A percentile compares a stretch with the other conserved stretches of the same genome.
phyloP scores from a whole-genome alignment of 2,113 vertebrate genomes.

The Gulo gulo region DNA sequence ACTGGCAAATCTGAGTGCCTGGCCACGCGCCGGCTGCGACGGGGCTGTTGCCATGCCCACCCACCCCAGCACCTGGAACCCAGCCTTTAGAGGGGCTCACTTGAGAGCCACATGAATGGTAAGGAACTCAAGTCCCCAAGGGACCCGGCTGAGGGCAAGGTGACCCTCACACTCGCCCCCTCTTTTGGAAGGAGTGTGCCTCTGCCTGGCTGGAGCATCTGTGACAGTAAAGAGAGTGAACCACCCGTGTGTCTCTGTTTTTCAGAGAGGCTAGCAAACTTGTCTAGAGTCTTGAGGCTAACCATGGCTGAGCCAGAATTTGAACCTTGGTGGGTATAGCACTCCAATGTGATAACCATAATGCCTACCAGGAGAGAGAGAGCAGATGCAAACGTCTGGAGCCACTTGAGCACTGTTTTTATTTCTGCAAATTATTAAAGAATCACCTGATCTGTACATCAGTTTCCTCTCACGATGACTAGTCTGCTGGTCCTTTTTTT shows the following conservation, averaged over 20 bases:
- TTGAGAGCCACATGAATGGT: not conserved
- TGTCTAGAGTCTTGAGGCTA: not conserved
- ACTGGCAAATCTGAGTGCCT: conserved; percentile 58
- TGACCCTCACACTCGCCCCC: rapidly evolving
- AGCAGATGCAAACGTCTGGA: not conserved
- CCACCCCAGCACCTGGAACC: conserved; percentile 52
- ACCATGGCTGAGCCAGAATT: not conserved
- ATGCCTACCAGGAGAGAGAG: not conserved
- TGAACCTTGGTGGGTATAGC: rapidly evolving
- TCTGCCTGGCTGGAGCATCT: rapidly evolving
- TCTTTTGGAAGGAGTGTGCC: not conserved
- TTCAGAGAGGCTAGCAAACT: not conserved
- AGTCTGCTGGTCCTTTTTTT: no score
- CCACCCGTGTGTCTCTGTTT: rapidly evolving
- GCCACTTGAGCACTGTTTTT: not conserved
- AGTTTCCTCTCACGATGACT: not conserved
- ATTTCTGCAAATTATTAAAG: not conserved
- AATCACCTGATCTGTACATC: not conserved
- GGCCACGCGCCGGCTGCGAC: conserved; percentile 41
- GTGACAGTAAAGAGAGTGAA: not conserved
- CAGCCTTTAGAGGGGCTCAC: conserved; percentile 12
- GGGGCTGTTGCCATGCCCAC: conserved; percentile 64
- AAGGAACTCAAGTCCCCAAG: not conserved
- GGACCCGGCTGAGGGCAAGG: not conserved
- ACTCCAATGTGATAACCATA: no score